Conservation (phyloP, 2,888 invertebrate species). For the Euzetes globulus region DNA sequence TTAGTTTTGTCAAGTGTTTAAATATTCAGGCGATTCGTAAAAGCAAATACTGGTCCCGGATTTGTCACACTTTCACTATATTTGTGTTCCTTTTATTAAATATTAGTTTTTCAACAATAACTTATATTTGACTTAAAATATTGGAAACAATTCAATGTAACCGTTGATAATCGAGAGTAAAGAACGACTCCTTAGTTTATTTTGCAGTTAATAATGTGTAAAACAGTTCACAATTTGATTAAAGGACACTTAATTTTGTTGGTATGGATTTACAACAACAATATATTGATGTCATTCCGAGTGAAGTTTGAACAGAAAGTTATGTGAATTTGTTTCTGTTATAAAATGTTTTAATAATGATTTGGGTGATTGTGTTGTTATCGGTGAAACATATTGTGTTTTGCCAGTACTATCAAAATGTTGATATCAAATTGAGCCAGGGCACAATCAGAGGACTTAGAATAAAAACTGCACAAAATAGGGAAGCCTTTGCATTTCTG, state of each 20-base stretch:
- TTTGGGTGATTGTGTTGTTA: constrained; percentile 1
- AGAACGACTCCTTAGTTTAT: no score
- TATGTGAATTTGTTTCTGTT: not conserved
- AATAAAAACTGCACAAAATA: constrained; percentile 37
- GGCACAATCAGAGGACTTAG: constrained; percentile 40
- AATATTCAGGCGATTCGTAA: not conserved
- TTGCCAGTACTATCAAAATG: constrained; percentile 7
- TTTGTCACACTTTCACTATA: constrained; percentile 22
- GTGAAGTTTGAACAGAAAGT: not conserved
- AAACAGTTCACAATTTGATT: no score
- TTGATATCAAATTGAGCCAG: constrained; percentile 35
- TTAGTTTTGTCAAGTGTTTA: not conserved
- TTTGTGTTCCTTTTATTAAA: not conserved
- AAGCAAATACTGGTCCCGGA: constrained; percentile 26
- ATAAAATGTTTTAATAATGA: constrained; percentile 2
- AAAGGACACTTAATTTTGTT: not conserved
- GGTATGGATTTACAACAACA: not conserved
- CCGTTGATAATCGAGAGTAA: no score
- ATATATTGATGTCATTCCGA: not conserved
- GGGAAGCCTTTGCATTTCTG: constrained; percentile 44
- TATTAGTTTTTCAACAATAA: not conserved
- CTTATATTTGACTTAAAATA: not conserved
- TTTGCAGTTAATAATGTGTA: no score
- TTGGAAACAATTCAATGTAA: no score
- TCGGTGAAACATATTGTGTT: not conserved